These are phyloP conservation scores for Bryconaethiops microstoma DNA, from an alignment of 2,797 vertebrate genomes.

Conservation along the genomic window DNA sequence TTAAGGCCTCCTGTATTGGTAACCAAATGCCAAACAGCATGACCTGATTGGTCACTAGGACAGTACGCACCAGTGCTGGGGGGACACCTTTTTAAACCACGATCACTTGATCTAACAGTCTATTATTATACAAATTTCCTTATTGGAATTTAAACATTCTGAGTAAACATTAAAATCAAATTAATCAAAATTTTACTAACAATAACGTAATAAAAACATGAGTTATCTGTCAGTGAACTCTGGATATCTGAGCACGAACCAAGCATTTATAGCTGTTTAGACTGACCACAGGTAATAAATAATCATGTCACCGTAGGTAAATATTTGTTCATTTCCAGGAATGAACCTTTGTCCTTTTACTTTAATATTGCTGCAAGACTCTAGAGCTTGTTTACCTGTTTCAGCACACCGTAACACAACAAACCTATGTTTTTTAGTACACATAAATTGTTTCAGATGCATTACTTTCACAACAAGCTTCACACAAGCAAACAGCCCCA, in stretches of 20 bases:
- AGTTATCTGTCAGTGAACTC: constrained; percentile 1
- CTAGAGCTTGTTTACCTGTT: neutral
- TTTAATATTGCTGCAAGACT: neutral
- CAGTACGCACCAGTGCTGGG: neutral
- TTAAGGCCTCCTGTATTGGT: neutral
- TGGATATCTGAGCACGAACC: constrained; percentile 8
- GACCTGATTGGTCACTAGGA: neutral
- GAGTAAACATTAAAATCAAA: no score
- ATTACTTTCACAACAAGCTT: no score
- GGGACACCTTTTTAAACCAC: neutral
- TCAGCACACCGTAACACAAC: neutral
- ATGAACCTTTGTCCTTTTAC: neutral
- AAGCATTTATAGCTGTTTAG: constrained; percentile 1
- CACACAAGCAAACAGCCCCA: neutral
- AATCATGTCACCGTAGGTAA: neutral
- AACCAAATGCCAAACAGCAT: constrained; percentile 25
- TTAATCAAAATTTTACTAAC: neutral
- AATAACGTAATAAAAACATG: constrained; percentile 16
- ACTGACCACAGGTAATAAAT: neutral
- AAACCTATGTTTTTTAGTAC: neutral
- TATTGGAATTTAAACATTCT: neutral
- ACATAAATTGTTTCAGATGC: neutral
- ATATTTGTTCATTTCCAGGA: neutral
- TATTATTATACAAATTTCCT: neutral
- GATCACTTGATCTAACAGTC: neutral